Percentiles rank a stretch among this genome's conserved stretches.
Conservation (phyloP, 1,140 invertebrate genomes). For the Neodiprion pinetum region DNA sequence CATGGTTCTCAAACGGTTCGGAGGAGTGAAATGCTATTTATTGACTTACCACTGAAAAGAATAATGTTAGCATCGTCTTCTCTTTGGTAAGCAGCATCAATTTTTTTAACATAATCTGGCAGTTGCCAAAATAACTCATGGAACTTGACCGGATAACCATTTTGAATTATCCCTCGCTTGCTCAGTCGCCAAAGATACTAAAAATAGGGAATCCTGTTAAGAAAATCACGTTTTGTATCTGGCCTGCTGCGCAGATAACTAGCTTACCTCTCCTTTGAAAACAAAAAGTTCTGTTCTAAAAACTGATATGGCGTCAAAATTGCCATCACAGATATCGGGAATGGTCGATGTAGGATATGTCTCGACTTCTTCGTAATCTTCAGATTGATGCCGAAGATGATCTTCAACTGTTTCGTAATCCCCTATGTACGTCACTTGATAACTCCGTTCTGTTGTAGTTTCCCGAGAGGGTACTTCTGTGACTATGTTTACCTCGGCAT, state of each 20-base stretch:
- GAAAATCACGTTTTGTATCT: constrained; percentile 13
- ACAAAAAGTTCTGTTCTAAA: constrained; percentile 74
- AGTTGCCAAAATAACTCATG: constrained; percentile 67
- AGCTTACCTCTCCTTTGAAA: constrained; percentile 73
- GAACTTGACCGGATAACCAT: constrained; percentile 70
- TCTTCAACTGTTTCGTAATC: constrained; percentile 60
- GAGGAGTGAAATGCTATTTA: not conserved
- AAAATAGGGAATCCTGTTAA: constrained; percentile 26
- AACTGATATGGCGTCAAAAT: constrained; percentile 73
- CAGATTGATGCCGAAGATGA: constrained; percentile 45
- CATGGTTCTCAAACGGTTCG: constrained; percentile 13
- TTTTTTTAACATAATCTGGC: constrained; percentile 65
- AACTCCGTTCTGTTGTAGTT: not conserved
- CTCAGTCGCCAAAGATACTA: constrained; percentile 71
- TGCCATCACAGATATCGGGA: constrained; percentile 69
- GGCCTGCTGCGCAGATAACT: not conserved
- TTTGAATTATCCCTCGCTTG: constrained; percentile 57
- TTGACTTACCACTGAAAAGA: constrained; percentile 72
- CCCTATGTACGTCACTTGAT: constrained; percentile 47
- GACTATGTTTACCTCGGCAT: not conserved
- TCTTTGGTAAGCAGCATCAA: constrained; percentile 81
- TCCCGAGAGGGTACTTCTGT: not conserved
- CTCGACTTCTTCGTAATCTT: not conserved
- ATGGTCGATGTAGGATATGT: constrained; percentile 34
- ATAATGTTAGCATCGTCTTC: constrained; percentile 72